phyloP scores from a whole-genome alignment of 2,888 invertebrate genomes.

The Hartigia nigra region DNA sequence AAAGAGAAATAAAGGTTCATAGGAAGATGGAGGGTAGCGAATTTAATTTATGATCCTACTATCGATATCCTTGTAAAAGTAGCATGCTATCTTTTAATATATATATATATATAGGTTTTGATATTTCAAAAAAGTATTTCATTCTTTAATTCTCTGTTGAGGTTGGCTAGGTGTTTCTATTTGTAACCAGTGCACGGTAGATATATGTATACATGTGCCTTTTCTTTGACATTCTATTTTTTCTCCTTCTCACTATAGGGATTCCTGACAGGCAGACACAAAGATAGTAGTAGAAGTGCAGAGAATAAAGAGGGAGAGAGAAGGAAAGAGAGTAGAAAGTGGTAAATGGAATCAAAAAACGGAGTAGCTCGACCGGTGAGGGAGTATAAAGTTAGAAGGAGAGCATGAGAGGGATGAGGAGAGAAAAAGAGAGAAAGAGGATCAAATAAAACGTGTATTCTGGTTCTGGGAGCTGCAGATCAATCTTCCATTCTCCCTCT shows the following conservation, averaged over 20 bases:
- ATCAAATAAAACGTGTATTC: conserved; percentile 41
- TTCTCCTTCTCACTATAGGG: not conserved
- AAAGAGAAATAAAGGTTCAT: not conserved
- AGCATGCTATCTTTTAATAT: not conserved
- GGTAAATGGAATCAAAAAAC: no score
- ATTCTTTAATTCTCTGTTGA: not conserved
- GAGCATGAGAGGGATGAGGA: no score
- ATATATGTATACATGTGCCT: not conserved
- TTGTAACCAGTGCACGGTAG: not conserved
- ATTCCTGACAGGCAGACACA: not conserved
- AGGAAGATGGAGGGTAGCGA: conserved; percentile 33
- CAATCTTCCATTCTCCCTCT: conserved; percentile 46
- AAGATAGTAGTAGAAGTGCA: not conserved
- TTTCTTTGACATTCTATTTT: not conserved
- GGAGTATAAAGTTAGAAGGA: no score
- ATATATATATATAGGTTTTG: not conserved
- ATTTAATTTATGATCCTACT: conserved; percentile 53
- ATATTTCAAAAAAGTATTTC: not conserved
- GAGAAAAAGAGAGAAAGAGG: conserved; percentile 18
- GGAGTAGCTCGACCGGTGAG: no score
- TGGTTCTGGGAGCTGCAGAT: conserved; percentile 35
- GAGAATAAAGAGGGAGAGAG: not conserved
- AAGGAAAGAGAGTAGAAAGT: no score
- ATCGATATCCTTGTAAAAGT: not conserved
- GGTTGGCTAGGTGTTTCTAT: not conserved